These are phyloP conservation scores for Pseudoips prasinana DNA, from an alignment of 2,888 invertebrate species.

Conservation along the genomic window DNA sequence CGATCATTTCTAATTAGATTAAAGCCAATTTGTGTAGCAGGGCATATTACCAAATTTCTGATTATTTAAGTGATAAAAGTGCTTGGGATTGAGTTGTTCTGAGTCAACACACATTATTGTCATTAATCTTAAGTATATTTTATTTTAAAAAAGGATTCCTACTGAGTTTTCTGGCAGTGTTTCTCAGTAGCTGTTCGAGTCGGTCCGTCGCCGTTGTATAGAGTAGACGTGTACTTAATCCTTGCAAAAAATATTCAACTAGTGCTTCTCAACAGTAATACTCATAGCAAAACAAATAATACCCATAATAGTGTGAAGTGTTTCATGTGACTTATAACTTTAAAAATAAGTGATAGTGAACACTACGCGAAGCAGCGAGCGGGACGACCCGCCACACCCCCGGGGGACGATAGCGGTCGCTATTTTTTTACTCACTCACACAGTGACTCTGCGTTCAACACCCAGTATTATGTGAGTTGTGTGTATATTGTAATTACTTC, in stretches of 20 bases:
- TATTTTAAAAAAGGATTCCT: too few relatives aligned
- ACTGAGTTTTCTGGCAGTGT: too few relatives aligned
- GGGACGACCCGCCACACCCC: constrained; percentile 1
- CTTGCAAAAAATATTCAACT: neutral
- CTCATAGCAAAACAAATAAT: neutral
- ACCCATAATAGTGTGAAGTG: neutral
- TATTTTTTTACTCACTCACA: constrained; percentile 1
- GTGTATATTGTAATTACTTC: neutral
- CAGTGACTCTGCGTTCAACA: constrained; percentile 2
- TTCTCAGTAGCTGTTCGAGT: too few relatives aligned
- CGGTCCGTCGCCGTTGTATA: neutral
- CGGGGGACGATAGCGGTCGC: neutral
- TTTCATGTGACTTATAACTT: constrained; percentile 1
- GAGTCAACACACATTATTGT: too few relatives aligned
- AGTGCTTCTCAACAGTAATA: constrained; percentile 1
- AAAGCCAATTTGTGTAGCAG: too few relatives aligned
- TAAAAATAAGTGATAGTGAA: constrained; percentile 1
- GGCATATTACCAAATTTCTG: too few relatives aligned
- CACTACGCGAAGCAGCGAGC: neutral
- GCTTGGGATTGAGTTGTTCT: too few relatives aligned
- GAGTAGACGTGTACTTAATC: constrained; percentile 1
- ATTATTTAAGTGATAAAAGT: too few relatives aligned
- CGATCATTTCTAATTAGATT: too few relatives aligned
- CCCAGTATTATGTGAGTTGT: too few relatives aligned
- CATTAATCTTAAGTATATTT: too few relatives aligned